These are phyloP conservation scores for Polylopha cassiicola DNA, from an alignment of 2,888 invertebrate species.

Conservation along the genomic window DNA sequence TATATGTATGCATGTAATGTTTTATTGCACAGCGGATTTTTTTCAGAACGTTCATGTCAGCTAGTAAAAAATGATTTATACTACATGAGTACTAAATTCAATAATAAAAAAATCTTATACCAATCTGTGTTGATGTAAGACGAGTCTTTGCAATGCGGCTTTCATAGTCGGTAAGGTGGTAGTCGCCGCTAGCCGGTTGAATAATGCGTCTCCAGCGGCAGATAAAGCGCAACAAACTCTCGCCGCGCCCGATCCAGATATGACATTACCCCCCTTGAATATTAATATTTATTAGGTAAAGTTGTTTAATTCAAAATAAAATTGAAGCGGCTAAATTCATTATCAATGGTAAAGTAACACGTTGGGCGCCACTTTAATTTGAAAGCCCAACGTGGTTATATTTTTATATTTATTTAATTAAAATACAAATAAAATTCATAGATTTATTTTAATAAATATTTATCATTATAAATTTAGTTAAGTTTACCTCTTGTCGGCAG, in stretches of 20 bases:
- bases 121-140: constrained; percentile 90
- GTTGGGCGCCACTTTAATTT: too few relatives aligned
- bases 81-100: neutral
- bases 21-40: too few relatives aligned
- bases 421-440: too few relatives aligned
- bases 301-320: neutral
- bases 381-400: too few relatives aligned
- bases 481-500: constrained; percentile 69
- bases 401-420: too few relatives aligned
- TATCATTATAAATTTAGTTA: neutral
- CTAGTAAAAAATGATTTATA: too few relatives aligned
- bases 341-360: too few relatives aligned
- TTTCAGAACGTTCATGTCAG: too few relatives aligned
- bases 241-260: constrained; percentile 88
- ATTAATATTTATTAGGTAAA: neutral
- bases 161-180: constrained; percentile 90
- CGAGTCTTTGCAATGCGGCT: constrained; percentile 88
- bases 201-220: constrained; percentile 93
- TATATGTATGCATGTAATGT: neutral
- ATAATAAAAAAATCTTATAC: constrained; percentile 43
- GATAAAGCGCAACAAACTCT: constrained; percentile 93
- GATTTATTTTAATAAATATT: too few relatives aligned
- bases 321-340: neutral
- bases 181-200: constrained; percentile 91
- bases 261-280: constrained; percentile 69